Conservation (phyloP, 2,797 vertebrate species). For the Morelia viridis region DNA sequence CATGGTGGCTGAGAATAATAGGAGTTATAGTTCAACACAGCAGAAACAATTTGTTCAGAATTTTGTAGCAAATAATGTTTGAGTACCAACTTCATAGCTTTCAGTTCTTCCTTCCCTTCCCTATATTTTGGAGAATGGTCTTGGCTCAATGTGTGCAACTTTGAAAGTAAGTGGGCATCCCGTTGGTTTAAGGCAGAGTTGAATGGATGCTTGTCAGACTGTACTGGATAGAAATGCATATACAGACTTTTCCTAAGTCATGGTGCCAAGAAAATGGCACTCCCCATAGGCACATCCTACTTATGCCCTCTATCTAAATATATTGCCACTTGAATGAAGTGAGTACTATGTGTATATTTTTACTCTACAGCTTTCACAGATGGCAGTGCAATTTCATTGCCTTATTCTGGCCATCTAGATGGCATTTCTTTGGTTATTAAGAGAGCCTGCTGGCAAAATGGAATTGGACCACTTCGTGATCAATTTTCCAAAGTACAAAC, state of each 20-base stretch:
- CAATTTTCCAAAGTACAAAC: not conserved
- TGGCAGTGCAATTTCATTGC: not conserved
- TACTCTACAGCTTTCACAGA: not conserved
- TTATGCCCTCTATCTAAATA: conserved; percentile 35
- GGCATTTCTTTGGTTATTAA: conserved; percentile 9
- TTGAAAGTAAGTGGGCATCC: conserved; percentile 6
- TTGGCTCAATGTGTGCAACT: conserved; percentile 36
- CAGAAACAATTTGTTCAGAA: not conserved
- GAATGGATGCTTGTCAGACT: conserved; percentile 33
- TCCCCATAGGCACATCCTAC: conserved; percentile 15
- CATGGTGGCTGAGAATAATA: not conserved
- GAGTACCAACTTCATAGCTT: not conserved
- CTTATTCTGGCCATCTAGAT: conserved; percentile 14
- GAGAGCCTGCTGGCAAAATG: not conserved
- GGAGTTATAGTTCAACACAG: not conserved
- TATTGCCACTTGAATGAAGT: conserved; percentile 2
- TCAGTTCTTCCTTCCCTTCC: not conserved
- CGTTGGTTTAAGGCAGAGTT: conserved; percentile 40
- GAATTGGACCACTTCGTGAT: not conserved
- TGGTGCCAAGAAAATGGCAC: conserved; percentile 19
- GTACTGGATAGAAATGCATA: conserved; percentile 36
- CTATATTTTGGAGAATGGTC: not conserved
- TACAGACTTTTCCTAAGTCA: conserved; percentile 30
- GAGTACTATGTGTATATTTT: conserved; percentile 3
- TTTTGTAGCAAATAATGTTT: not conserved